Conservation (phyloP, 2,797 vertebrate genomes). For the Buphagus erythrorhynchus region DNA sequence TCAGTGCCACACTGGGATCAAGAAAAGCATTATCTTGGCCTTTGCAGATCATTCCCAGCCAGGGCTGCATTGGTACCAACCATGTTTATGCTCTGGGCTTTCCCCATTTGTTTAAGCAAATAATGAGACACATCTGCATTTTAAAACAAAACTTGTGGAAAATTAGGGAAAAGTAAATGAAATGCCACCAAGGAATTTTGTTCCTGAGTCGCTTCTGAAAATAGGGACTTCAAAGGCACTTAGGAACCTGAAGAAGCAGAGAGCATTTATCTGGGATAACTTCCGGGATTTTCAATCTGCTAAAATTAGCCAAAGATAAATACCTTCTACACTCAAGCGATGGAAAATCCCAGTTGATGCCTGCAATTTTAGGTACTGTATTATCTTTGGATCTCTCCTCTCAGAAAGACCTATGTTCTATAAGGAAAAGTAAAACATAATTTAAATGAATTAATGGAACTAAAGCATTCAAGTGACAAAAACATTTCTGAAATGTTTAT, state of each 20-base stretch:
- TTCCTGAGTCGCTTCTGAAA: background rate
- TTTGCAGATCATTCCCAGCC: slow-evolving; percentile 10
- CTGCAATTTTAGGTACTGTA: slow-evolving; percentile 1
- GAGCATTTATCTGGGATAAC: background rate
- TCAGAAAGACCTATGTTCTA: background rate
- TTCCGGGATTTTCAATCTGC: slow-evolving; percentile 25
- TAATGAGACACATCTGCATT: background rate
- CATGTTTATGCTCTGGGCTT: background rate
- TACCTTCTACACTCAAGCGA: background rate
- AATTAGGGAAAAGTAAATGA: background rate
- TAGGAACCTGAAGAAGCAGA: background rate
- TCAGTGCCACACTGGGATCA: background rate
- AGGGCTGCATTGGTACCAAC: background rate
- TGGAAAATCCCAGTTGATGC: background rate
- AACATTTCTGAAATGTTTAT: background rate
- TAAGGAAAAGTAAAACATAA: background rate
- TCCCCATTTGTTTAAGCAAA: background rate
- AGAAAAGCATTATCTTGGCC: slow-evolving; percentile 4
- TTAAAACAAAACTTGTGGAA: background rate
- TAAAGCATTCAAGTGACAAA: background rate
- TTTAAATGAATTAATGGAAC: background rate
- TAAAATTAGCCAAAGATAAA: slow-evolving; percentile 53
- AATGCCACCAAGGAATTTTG: background rate
- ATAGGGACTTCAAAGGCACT: background rate
- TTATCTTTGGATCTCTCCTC: background rate